Conservation (phyloP, 2,113 vertebrate species). For the Mesembrinibis cayennensis region DNA sequence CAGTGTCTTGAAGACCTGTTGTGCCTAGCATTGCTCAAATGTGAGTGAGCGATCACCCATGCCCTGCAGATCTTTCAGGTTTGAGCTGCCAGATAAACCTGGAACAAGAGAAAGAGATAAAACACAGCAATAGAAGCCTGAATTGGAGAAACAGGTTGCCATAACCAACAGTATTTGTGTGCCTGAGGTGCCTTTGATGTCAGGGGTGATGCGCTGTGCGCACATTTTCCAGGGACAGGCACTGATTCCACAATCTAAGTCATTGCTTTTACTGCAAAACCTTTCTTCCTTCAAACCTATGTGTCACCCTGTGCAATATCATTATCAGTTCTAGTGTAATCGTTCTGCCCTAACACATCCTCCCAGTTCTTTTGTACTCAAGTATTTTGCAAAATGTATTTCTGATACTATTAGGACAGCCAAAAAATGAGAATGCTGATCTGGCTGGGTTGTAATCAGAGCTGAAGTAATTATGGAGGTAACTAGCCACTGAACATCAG, state of each 20-base stretch:
- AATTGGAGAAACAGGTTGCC: background rate
- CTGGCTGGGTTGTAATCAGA: background rate
- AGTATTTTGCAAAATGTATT: background rate
- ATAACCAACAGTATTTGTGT: background rate
- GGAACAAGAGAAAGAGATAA: background rate
- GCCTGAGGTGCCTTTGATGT: background rate
- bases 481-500: background rate
- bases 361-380: background rate
- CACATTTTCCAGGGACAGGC: background rate
- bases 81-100: background rate
- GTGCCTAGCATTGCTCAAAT: background rate
- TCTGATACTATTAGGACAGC: background rate
- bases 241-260: background rate
- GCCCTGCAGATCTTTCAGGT: background rate
- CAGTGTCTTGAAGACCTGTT: fast-evolving
- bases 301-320: background rate
- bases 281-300: background rate
- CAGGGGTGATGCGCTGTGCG: background rate
- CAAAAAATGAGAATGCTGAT: background rate
- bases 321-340: background rate
- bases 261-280: background rate
- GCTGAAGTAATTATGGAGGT: background rate
- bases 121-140: background rate
- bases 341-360: background rate
- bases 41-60: background rate